phyloP scores from a whole-genome alignment of 2,888 invertebrate species.

The Andrena hattorfiana region DNA sequence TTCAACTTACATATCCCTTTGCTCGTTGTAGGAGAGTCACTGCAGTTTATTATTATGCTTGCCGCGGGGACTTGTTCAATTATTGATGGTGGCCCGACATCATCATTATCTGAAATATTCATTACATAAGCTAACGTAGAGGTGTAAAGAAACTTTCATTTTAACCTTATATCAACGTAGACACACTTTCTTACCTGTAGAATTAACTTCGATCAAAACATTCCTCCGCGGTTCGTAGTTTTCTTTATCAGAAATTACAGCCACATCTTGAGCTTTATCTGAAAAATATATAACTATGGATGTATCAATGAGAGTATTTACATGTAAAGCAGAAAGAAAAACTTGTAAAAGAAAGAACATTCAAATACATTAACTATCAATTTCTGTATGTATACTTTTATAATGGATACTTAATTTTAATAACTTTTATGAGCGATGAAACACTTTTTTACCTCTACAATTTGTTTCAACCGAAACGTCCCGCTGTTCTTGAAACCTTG shows the following conservation, averaged over 20 bases:
- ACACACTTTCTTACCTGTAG: neutral
- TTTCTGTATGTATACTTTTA: too few relatives aligned
- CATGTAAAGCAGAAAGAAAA: neutral
- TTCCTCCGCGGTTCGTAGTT: too few relatives aligned
- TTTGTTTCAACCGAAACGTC: neutral
- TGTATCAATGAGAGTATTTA: neutral
- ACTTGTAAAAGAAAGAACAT: too few relatives aligned
- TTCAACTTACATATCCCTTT: conserved; percentile 1
- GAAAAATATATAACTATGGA: neutral
- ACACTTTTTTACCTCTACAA: conserved; percentile 5
- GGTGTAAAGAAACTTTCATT: neutral
- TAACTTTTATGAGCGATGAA: neutral
- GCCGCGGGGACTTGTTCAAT: neutral
- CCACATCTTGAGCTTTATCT: neutral
- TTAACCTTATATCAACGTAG: neutral
- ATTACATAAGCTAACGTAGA: neutral
- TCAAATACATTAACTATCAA: too few relatives aligned
- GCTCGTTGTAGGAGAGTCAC: neutral
- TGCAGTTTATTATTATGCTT: neutral
- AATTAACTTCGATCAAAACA: neutral
- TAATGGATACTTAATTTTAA: too few relatives aligned
- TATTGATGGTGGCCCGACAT: neutral
- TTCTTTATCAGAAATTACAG: neutral
- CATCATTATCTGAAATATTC: neutral
- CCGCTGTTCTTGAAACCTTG: neutral